These are phyloP conservation scores for Mesocentrotus franciscanus DNA, from an alignment of 53 echinoderm and acorn worm genomes.

Conservation along the genomic window DNA sequence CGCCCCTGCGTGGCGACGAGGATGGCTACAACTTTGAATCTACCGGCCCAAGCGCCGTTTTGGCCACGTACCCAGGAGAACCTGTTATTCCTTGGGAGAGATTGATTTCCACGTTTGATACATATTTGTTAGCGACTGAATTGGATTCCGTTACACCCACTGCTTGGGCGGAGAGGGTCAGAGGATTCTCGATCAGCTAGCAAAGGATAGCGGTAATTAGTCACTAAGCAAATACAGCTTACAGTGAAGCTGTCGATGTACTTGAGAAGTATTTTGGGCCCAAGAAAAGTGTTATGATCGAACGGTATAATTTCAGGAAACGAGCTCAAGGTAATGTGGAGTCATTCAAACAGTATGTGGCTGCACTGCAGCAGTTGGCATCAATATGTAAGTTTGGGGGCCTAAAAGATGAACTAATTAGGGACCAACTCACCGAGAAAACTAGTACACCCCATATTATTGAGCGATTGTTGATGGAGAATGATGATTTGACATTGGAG, in stretches of 20 bases:
- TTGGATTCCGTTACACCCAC: slow-evolving; percentile 54
- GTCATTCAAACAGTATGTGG: slow-evolving; percentile 54
- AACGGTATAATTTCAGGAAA: too few relatives aligned
- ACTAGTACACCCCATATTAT: slow-evolving; percentile 46
- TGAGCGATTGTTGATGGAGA: slow-evolving; percentile 59
- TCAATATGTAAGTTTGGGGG: slow-evolving; percentile 70
- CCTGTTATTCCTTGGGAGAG: slow-evolving; percentile 57
- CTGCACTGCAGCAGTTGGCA: slow-evolving; percentile 65
- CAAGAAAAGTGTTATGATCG: slow-evolving; percentile 67
- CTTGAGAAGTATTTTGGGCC: too few relatives aligned
- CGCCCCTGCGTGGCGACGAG: slow-evolving; percentile 74
- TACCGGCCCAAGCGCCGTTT: slow-evolving; percentile 63
- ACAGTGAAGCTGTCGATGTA: too few relatives aligned
- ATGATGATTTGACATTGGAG: slow-evolving; percentile 53
- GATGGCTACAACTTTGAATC: slow-evolving; percentile 23
- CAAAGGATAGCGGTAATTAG: too few relatives aligned
- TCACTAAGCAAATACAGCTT: too few relatives aligned
- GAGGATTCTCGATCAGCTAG: too few relatives aligned
- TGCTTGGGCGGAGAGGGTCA: slow-evolving; percentile 64
- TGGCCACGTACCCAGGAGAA: slow-evolving; percentile 63
- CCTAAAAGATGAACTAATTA: slow-evolving; percentile 67
- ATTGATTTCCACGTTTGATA: slow-evolving; percentile 58
- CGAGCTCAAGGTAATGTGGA: slow-evolving; percentile 56
- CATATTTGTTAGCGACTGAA: slow-evolving; percentile 50
- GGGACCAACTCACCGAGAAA: slow-evolving; percentile 75